Conservation (phyloP, 23 tunicate genomes). For the Phallusia fumigata region DNA sequence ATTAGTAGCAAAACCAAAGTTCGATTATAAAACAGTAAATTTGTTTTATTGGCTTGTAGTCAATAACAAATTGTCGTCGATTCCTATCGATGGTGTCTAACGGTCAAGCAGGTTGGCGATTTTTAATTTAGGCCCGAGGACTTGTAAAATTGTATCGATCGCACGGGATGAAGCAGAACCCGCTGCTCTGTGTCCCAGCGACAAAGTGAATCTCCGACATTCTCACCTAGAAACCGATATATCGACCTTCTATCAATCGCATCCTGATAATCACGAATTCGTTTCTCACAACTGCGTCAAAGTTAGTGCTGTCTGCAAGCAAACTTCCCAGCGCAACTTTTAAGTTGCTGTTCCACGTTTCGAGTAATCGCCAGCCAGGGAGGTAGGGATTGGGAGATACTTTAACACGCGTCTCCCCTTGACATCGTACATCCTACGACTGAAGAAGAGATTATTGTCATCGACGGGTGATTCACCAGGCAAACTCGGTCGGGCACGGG, state of each 20-base stretch:
- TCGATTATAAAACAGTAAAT: no score
- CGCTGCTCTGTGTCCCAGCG: neutral
- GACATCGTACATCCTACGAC: slow-evolving; percentile 64
- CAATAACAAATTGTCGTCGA: no score
- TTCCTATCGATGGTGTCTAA: neutral
- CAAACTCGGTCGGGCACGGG: neutral
- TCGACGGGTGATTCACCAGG: slow-evolving; percentile 44
- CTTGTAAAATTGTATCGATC: neutral
- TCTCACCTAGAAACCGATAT: no score
- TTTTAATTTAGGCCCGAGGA: neutral
- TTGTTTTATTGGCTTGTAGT: no score
- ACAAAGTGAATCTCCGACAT: neutral
- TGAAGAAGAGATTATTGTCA: slow-evolving; percentile 44
- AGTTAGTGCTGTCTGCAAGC: no score
- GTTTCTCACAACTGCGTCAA: no score
- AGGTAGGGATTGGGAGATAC: slow-evolving; percentile 43
- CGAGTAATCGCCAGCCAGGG: slow-evolving; percentile 40
- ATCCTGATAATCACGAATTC: no score
- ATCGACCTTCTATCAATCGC: no score
- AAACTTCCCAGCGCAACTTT: neutral
- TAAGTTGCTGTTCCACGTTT: slow-evolving; percentile 2
- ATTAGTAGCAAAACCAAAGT: no score
- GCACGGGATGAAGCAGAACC: neutral
- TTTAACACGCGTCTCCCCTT: slow-evolving; percentile 48
- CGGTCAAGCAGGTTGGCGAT: slow-evolving; percentile 5